A percentile compares a stretch with the other conserved stretches of the same genome.
phyloP scores from a whole-genome alignment of 2,888 invertebrate genomes.

The Bimastos eiseni region DNA sequence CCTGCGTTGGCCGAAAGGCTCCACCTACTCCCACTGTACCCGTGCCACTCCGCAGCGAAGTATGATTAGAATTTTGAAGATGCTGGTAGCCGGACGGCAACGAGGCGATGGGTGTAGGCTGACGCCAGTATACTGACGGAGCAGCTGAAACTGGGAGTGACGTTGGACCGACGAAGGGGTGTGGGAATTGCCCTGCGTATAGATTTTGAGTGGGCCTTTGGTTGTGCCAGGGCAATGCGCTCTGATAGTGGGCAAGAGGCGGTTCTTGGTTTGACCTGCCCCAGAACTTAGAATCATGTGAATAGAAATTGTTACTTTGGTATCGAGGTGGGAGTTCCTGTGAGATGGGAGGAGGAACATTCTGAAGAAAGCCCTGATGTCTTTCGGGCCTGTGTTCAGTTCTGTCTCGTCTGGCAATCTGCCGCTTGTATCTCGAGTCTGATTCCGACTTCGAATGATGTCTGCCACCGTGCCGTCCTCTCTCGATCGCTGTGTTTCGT shows the following conservation, averaged over 20 bases:
- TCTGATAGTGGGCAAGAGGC: background rate
- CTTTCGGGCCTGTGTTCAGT: background rate
- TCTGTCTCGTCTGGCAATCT: background rate
- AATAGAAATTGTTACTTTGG: background rate
- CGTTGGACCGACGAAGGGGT: background rate
- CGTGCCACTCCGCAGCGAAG: background rate
- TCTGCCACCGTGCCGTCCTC: background rate
- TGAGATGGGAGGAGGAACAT: background rate
- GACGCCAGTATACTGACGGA: background rate
- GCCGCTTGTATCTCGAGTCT: background rate
- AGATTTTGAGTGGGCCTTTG: background rate
- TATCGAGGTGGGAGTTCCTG: background rate
- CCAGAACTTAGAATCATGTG: background rate
- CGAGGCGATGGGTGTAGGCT: background rate
- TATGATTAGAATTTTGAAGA: background rate
- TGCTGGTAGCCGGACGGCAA: background rate
- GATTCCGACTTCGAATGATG: background rate
- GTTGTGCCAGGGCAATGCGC: background rate
- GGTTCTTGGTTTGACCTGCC: background rate
- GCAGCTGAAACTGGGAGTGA: background rate
- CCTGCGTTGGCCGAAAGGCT: background rate
- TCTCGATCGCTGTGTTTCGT: background rate
- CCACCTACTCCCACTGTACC: background rate
- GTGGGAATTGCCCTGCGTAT: background rate
- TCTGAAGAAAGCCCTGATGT: background rate